A percentile compares a stretch with the other conserved stretches of the same genome.
Conservation (phyloP, 2,888 invertebrate species). For the Callinectes sapidus region DNA sequence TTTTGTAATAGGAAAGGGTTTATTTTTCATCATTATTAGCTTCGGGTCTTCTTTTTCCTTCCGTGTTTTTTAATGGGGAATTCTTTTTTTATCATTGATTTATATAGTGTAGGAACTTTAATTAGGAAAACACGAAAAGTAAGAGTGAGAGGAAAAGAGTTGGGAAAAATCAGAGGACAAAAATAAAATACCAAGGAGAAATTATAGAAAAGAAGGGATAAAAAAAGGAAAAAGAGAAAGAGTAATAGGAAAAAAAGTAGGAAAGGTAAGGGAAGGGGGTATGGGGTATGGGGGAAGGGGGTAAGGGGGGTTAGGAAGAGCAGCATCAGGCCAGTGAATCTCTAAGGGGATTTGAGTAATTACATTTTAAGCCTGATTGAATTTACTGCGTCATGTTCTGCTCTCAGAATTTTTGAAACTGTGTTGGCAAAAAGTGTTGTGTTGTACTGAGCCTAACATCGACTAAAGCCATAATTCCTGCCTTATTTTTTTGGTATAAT, state of each 20-base stretch:
- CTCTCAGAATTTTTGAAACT: background rate
- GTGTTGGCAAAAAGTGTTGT: background rate
- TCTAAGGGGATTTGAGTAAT: no score
- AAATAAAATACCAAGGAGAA: background rate
- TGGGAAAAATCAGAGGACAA: background rate
- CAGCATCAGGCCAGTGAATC: no score
- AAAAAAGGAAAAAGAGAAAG: background rate
- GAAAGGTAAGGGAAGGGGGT: background rate
- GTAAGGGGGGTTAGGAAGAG: no score
- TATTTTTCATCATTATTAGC: no score
- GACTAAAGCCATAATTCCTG: background rate
- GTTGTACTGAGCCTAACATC: no score
- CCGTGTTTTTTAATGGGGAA: background rate
- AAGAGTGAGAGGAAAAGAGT: background rate
- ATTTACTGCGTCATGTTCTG: background rate
- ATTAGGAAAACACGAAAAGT: no score
- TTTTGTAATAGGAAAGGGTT: no score
- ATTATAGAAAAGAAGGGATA: background rate
- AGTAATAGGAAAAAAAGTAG: background rate
- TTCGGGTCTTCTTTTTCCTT: background rate
- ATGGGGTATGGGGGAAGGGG: background rate
- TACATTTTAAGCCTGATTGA: no score
- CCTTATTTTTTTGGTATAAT: background rate
- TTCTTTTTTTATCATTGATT: background rate
- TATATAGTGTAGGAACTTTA: no score